Percentiles rank a stretch among this genome's conserved stretches.
phyloP scores from a whole-genome alignment of 2,113 vertebrate species.

The Malurus alboscapulatus region DNA sequence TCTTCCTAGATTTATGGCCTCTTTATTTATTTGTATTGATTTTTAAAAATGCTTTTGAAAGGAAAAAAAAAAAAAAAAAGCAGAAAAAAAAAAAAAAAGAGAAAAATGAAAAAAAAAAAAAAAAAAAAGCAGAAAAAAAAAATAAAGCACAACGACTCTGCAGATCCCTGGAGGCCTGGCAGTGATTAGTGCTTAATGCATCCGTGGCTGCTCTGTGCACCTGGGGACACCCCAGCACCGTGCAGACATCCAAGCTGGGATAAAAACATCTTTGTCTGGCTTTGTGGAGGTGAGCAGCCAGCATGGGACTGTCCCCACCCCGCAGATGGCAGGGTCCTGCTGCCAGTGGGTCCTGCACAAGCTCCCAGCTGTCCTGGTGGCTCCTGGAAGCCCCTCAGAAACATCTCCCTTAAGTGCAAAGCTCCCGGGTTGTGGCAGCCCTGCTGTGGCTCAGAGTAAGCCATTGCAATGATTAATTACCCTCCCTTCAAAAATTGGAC shows the following conservation, averaged over 20 bases:
- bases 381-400: background rate
- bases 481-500: background rate
- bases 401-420: accelerated
- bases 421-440: background rate
- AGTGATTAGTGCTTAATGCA: background rate
- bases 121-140: background rate
- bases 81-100: background rate
- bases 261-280: background rate
- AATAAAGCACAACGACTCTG: background rate
- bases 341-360: background rate
- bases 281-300: background rate
- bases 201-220: accelerated
- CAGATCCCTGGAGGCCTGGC: background rate
- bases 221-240: background rate
- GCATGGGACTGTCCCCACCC: background rate
- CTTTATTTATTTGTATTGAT: slow-evolving; percentile 51
- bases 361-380: background rate
- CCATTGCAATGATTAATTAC: slow-evolving; percentile 31
- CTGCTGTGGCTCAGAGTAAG: background rate
- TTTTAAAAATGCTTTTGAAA: slow-evolving; percentile 30
- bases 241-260: background rate
- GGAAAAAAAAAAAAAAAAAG: background rate
- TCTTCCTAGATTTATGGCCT: slow-evolving; percentile 54
- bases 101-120: background rate
- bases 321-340: background rate